phyloP scores from a whole-genome alignment of 2,113 vertebrate species.

The Trichomycterus rosablanca region DNA sequence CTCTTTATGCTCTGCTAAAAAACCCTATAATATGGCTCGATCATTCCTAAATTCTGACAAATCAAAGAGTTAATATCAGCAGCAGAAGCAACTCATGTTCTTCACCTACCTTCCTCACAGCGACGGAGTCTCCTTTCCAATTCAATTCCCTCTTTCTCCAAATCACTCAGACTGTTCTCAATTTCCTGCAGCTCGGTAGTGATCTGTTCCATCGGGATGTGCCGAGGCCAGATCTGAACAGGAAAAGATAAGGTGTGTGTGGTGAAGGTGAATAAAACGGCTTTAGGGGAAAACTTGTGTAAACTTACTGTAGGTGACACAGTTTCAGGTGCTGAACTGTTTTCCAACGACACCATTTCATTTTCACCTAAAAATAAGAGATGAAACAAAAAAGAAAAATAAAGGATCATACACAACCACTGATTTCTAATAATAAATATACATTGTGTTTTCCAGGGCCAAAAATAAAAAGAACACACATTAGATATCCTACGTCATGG shows the following conservation, averaged over 20 bases:
- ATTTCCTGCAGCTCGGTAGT: constrained; percentile 75
- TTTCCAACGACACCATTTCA: constrained; percentile 59
- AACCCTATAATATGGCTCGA: no score
- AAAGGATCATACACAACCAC: constrained; percentile 31
- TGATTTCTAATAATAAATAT: no score
- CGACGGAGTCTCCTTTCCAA: constrained; percentile 82
- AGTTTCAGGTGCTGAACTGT: constrained; percentile 59
- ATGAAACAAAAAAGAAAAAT: no score
- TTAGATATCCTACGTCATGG: no score
- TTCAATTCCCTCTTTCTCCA: constrained; percentile 83
- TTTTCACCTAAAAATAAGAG: constrained; percentile 62
- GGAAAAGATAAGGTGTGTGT: background rate
- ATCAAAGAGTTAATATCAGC: no score
- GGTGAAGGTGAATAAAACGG: constrained; percentile 19
- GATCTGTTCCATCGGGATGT: constrained; percentile 74
- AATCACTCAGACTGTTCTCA: constrained; percentile 70
- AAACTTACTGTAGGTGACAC: constrained; percentile 66
- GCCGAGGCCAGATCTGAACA: constrained; percentile 62
- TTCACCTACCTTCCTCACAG: constrained; percentile 78
- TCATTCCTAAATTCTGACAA: no score
- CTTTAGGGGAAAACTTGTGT: constrained; percentile 5
- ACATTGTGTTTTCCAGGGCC: no score
- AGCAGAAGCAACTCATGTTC: no score
- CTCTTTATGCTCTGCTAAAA: no score
- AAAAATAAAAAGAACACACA: no score